These are phyloP conservation scores for Zootermopsis nevadensis DNA, from an alignment of 2,888 invertebrate species.

Conservation along the genomic window DNA sequence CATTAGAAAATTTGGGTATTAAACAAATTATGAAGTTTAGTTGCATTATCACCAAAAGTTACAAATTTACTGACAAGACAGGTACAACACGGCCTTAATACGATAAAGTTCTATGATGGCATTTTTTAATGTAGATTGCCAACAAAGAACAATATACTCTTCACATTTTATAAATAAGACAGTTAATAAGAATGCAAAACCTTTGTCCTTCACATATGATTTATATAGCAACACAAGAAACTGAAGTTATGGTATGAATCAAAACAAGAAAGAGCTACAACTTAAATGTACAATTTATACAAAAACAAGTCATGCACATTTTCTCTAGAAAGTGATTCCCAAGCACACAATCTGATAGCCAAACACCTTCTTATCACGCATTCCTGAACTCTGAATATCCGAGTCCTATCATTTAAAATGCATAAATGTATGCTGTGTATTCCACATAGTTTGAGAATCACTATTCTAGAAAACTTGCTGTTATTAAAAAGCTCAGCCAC, in stretches of 20 bases:
- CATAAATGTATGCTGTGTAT: not conserved
- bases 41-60: not conserved
- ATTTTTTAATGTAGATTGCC: not conserved
- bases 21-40: not conserved
- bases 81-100: too few relatives aligned
- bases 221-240: not conserved
- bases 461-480: not conserved
- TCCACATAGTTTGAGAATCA: not conserved
- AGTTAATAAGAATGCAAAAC: not conserved
- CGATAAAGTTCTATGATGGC: too few relatives aligned
- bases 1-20: not conserved
- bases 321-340: not conserved
- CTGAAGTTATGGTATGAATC: not conserved
- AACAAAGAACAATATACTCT: not conserved
- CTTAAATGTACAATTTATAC: not conserved
- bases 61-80: not conserved
- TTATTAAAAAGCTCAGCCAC: constrained; percentile 36
- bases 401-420: not conserved
- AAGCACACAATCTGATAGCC: not conserved
- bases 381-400: not conserved
- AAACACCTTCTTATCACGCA: not conserved
- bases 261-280: not conserved
- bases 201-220: not conserved
- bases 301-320: not conserved
- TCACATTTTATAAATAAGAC: not conserved